These are phyloP conservation scores for Apis cerana DNA, from an alignment of 1,140 invertebrate genomes.

Conservation along the genomic window DNA sequence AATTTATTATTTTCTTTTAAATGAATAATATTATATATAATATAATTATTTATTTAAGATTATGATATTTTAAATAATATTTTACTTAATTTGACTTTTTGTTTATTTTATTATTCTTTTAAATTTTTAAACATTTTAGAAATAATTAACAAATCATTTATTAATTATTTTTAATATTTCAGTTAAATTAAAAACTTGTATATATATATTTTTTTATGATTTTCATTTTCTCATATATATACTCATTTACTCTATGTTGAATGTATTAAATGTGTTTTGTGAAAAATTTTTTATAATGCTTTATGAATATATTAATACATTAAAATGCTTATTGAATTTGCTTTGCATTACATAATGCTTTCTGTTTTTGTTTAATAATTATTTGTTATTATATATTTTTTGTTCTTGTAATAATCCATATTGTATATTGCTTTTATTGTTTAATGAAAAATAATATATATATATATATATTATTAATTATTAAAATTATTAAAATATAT, in stretches of 20 bases:
- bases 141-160: background rate
- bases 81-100: conserved; percentile 3
- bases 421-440: background rate
- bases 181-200: background rate
- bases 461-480: background rate
- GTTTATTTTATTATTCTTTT: background rate
- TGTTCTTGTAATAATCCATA: background rate
- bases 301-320: background rate
- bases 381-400: background rate
- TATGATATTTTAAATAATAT: conserved; percentile 20
- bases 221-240: background rate
- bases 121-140: background rate
- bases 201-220: background rate
- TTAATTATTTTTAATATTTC: background rate
- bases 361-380: background rate
- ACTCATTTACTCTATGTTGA: background rate
- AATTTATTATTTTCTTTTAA: background rate
- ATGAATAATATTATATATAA: background rate
- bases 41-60: background rate
- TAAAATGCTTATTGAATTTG: background rate
- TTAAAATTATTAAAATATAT: no score
- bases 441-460: background rate
- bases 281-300: no score
- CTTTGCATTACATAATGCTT: no score
- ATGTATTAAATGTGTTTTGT: background rate